Evolutionary conservation across 2,888 invertebrate genomes (phyloP), one percentile per base, ranked within the genome.

Genomic region (Liodrosophila aerea): DNA sequence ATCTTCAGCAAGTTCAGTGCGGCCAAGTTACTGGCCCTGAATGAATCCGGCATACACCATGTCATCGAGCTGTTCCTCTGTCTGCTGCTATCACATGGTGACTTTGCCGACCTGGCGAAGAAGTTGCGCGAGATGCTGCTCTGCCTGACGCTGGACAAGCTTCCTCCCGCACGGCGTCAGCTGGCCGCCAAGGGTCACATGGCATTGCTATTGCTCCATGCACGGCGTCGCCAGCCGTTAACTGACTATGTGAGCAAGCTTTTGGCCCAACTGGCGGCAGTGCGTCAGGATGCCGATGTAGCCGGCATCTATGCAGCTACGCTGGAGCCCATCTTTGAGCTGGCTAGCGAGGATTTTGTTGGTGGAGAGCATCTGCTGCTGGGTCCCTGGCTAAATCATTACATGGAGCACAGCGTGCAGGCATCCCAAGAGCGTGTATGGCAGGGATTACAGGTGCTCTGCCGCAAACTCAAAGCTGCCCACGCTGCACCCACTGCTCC

Each of bases 1-100:
- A 91, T 93, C 58, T 92, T 91, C 64, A 91, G 92, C 0, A 93
- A 93, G 81, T 92, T 93, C 58, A 91, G 92, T 9, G 87, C 90
- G n/a, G 90, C 90, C 44, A 93, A 92, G 86, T 88, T 93, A 46
- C 80, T 90, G 51, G 90, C 91, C 5, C 89, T 92, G 8, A 91
- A 91, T 16, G 92, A 92, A 73, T 89, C 88, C 18, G 93, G 93
- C 1, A 88, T 93, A 29, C 92, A 92, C 70, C 92, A 93, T 87
- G 91, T 93, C 37, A 88, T 92, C 9, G 89, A 90, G 62, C 71
- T 90, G 12, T 89, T 90, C 56, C 67, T 90, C 0, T 84, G 87
- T 7, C 62, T 90, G 45, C 80, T 87, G 3, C 60, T 90, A 0
- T 49, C 58, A 3, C 85, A 85, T 13, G 76, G 73, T 1, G 87